Conservation (phyloP, 1,140 invertebrate species). For the Micrasema minimum region DNA sequence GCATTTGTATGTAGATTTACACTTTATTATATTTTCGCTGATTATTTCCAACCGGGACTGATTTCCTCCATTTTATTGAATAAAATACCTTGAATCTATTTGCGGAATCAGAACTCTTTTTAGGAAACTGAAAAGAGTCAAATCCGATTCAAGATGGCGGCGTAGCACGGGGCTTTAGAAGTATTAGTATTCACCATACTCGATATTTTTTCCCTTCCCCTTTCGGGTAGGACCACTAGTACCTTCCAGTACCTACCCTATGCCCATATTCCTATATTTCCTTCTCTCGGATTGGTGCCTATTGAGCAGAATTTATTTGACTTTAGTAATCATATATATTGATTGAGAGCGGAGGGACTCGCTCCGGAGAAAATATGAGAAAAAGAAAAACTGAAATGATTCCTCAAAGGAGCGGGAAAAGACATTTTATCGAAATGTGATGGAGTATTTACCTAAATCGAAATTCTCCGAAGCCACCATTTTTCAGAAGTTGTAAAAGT, state of each 20-base stretch:
- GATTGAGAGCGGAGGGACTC: slow-evolving; percentile 40
- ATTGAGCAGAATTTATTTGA: slow-evolving; percentile 44
- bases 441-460: slow-evolving; percentile 17
- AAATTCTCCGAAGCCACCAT: slow-evolving; percentile 9
- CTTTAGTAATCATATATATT: slow-evolving; percentile 49
- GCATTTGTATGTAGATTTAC: too few species aligned
- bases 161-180: not conserved
- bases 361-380: slow-evolving; percentile 19
- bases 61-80: too few species aligned
- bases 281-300: slow-evolving; percentile 34
- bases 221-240: not conserved
- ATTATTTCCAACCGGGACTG: too few species aligned
- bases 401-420: slow-evolving; percentile 28
- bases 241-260: not conserved
- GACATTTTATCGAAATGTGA: slow-evolving; percentile 30
- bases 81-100: not conserved
- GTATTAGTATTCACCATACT: slow-evolving; percentile 30
- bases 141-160: slow-evolving; percentile 35
- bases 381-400: slow-evolving; percentile 25
- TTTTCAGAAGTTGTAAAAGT: too few species aligned
- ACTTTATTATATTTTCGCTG: too few species aligned
- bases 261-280: slow-evolving; percentile 9
- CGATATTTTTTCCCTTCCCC: slow-evolving; percentile 28
- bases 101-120: slow-evolving; percentile 18
- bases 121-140: slow-evolving; percentile 16